Conservation (phyloP, 2,888 invertebrate species). For the Linnaemya vulpina region DNA sequence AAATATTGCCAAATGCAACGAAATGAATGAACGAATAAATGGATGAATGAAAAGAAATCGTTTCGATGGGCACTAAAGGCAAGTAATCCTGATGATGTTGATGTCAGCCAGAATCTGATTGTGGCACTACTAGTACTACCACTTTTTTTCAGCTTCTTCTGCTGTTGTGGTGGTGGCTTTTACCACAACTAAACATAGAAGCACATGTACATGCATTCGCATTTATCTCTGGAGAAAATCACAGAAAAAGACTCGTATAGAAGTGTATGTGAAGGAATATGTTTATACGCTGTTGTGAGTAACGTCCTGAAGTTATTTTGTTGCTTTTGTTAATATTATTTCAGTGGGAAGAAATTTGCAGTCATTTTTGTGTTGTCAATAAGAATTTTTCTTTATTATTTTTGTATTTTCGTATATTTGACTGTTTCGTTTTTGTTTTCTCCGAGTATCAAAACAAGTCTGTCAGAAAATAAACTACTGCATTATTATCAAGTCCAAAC, state of each 20-base stretch:
- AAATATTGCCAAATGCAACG: slow-evolving; percentile 68
- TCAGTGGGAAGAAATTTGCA: slow-evolving; percentile 71
- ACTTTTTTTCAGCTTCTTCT: slow-evolving; percentile 20
- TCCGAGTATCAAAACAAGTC: slow-evolving; percentile 18
- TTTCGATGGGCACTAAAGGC: slow-evolving; percentile 71
- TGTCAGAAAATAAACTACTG: slow-evolving; percentile 63
- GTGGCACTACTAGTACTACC: slow-evolving; percentile 65
- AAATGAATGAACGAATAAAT: slow-evolving; percentile 53
- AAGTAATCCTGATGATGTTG: slow-evolving; percentile 72
- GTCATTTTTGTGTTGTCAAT: slow-evolving; percentile 68
- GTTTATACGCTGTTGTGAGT: slow-evolving; percentile 15
- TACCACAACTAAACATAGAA: slow-evolving; percentile 15
- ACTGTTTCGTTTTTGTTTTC: background rate
- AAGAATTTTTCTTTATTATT: slow-evolving; percentile 46
- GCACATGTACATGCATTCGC: background rate
- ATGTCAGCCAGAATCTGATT: slow-evolving; percentile 71
- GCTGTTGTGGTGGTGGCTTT: slow-evolving; percentile 38
- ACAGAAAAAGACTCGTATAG: background rate
- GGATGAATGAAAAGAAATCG: slow-evolving; percentile 67
- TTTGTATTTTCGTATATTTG: background rate
- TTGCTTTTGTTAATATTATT: slow-evolving; percentile 47
- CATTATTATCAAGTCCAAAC: slow-evolving; percentile 71
- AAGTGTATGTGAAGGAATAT: background rate
- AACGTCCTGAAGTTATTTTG: slow-evolving; percentile 54
- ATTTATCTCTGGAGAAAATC: background rate